Evolutionary conservation across 2,888 invertebrate species (phyloP).

Genomic region (Mythimna ferrago): DNA sequence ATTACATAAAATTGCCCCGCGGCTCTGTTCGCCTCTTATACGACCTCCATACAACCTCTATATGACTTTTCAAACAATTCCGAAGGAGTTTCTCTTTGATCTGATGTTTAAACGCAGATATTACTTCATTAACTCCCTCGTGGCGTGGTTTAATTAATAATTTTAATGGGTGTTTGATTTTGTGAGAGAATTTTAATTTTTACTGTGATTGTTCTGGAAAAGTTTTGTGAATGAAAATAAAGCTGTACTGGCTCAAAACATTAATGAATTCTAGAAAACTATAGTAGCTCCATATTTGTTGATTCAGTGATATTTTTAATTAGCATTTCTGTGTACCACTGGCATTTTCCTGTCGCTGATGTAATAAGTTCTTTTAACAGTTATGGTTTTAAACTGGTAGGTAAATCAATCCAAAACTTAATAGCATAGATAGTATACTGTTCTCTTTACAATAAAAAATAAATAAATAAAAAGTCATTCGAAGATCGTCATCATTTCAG

Average conservation of each 20-base stretch:
- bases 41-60: conserved; percentile 19
- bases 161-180: conserved; percentile 23
- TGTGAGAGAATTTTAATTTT: not conserved
- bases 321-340: too few relatives aligned
- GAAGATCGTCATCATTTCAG: too few relatives aligned
- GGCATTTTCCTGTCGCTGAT: too few relatives aligned
- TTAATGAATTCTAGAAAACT: not conserved
- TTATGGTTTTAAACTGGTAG: too few relatives aligned
- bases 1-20: conserved; percentile 44
- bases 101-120: conserved; percentile 42
- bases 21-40: conserved; percentile 17
- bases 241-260: not conserved
- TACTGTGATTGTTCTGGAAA: not conserved
- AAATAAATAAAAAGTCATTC: too few relatives aligned
- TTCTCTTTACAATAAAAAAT: too few relatives aligned
- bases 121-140: conserved; percentile 41
- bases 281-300: too few relatives aligned
- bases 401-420: too few relatives aligned
- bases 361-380: too few relatives aligned
- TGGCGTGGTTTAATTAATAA: conserved; percentile 35
- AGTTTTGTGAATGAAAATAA: not conserved
- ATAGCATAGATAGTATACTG: too few relatives aligned
- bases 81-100: conserved; percentile 42
- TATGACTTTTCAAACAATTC: conserved; percentile 42
- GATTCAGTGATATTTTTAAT: too few relatives aligned